phyloP scores from a whole-genome alignment of 2,797 vertebrate species.

The Odontamblyopus rebecca region DNA sequence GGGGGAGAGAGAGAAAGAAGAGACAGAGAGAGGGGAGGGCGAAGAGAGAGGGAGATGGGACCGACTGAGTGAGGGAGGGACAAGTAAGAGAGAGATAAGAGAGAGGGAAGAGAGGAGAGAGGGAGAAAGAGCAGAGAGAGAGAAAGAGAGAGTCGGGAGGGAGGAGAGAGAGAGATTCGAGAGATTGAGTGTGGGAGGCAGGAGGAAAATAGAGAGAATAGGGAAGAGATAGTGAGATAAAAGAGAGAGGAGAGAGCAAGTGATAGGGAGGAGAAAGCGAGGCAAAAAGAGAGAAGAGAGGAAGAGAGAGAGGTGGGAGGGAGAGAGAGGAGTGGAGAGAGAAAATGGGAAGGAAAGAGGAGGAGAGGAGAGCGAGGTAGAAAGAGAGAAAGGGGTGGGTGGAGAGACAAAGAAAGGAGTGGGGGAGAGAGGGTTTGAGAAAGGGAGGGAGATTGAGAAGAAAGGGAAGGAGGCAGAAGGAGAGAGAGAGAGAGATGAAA shows the following conservation, averaged over 20 bases:
- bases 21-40: background rate
- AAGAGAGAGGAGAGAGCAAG: background rate
- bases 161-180: too few species aligned
- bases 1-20: slow-evolving; percentile 43
- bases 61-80: too few species aligned
- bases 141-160: background rate
- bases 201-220: too few species aligned
- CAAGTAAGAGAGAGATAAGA: background rate
- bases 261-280: background rate
- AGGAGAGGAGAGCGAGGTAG: too few species aligned
- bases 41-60: background rate
- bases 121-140: background rate
- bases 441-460: too few species aligned
- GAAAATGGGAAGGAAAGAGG: too few species aligned
- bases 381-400: too few species aligned
- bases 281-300: background rate
- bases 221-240: background rate
- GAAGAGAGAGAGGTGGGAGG: background rate
- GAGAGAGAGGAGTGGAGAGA: too few species aligned
- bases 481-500: background rate
- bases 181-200: too few species aligned
- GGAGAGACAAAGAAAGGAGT: too few species aligned
- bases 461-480: background rate
- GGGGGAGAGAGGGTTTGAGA: background rate
- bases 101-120: background rate